Evolutionary conservation across 92 coral and sea anemone species (phyloP), one percentile per base, ranked within the genome.

Genomic region (Phymanthus crucifer): DNA sequence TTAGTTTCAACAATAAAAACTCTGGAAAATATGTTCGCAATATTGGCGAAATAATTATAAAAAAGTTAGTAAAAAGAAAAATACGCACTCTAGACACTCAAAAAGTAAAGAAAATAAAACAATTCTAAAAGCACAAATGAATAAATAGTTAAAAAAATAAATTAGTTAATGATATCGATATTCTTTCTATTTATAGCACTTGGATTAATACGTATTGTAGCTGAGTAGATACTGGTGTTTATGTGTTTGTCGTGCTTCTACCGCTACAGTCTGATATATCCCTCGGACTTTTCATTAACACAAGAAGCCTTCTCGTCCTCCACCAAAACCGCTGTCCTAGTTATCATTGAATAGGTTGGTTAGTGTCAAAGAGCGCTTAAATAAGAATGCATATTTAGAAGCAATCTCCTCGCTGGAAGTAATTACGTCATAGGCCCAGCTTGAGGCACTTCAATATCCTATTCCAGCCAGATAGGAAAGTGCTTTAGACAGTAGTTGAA

Each of bases 351-450:
- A 61, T 26, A 27, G 7, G 27, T 61, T 27, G 68, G 68, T 29
- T 61, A 11, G 27, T 24, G 68, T 61, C 68, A 61, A 61, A 61
- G 68, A 61, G 68, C 14, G 16, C 17, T 17, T 18, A 61, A 61
- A 61, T 61, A 61, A 27, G 68, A 34, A 61, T 61, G 68, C 68
- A 61, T 61, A 12, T 61, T 61, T 61, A 61, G 29, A 61, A 61
- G 68, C 68, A 61, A 61, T 61, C 68, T 26, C 33, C 29, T 27
- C n/a, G 50, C 19, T 29, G 3, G 75, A 32, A 21, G 66, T 37
- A 23, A 79, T 78, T 45, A 79, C 83, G 83, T 79, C 83, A 79
- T 70, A 27, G 24, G 27, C 37, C 3, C 75, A 46, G 75, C 46
- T 33, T 43, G 83, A 23, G 68, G 37, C 52, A 33, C 8, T 71